Evolutionary conservation across 2,888 invertebrate species (phyloP).

Genomic region (Eupithecia inturbata): DNA sequence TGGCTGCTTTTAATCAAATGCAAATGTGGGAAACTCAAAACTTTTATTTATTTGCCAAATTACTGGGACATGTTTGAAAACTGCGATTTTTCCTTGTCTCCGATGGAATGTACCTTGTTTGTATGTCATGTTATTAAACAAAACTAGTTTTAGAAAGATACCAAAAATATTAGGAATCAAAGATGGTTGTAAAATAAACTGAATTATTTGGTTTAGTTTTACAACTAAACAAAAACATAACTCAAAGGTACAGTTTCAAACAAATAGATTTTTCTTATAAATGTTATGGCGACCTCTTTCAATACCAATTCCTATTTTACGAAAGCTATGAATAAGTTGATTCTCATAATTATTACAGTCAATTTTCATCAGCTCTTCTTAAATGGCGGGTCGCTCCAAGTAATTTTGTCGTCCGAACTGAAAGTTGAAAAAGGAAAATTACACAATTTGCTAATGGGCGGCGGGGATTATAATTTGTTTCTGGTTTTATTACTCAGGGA

Average conservation of each 20-base stretch:
- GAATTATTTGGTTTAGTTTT: too few species aligned
- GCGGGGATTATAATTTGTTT: conserved; percentile 73
- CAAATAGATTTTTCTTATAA: background rate
- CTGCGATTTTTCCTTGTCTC: background rate
- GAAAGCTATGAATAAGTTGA: conserved; percentile 59
- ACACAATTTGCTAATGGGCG: conserved; percentile 81
- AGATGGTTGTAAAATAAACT: too few species aligned
- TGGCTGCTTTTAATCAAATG: conserved; percentile 34
- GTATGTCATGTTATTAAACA: background rate
- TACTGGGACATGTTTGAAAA: conserved; percentile 3
- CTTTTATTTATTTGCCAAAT: conserved; percentile 28
- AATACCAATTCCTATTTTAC: conserved; percentile 41
- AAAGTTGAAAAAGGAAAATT: conserved; percentile 81
- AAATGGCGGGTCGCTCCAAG: conserved; percentile 73
- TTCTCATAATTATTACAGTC: conserved; percentile 68
- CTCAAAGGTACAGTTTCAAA: background rate
- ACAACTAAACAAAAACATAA: too few species aligned
- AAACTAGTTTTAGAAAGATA: background rate
- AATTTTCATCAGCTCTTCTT: conserved; percentile 75
- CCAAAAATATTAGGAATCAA: background rate
- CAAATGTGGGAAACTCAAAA: conserved; percentile 36
- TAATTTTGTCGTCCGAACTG: conserved; percentile 75
- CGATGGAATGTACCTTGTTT: background rate
- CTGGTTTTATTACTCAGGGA: conserved; percentile 66
- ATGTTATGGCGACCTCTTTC: background rate